Evolutionary conservation across 2,888 invertebrate species (phyloP).

Genomic region (Epiperipatus broadwayi): DNA sequence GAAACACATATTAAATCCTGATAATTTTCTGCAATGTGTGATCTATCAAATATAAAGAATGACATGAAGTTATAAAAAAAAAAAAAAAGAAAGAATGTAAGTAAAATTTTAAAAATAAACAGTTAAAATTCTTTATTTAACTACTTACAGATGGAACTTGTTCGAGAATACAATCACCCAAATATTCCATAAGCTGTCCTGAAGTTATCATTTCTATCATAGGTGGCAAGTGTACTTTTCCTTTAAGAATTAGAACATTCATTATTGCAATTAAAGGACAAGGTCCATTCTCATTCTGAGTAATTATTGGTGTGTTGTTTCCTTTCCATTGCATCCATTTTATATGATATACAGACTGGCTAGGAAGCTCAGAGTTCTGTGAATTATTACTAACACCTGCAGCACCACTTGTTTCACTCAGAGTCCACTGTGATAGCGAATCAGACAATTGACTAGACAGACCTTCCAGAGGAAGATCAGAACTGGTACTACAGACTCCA

Average conservation of each 20-base stretch:
- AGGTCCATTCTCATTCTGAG: slow-evolving; percentile 39
- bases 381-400: no score
- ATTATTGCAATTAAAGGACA: slow-evolving; percentile 38
- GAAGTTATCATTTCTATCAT: slow-evolving; percentile 32
- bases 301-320: slow-evolving; percentile 32
- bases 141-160: slow-evolving; percentile 28
- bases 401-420: no score
- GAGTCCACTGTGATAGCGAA: no score
- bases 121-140: neutral
- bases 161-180: slow-evolving; percentile 33
- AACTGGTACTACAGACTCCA: no score
- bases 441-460: no score
- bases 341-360: slow-evolving; percentile 29
- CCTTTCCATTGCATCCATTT: slow-evolving; percentile 33
- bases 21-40: slow-evolving; percentile 7
- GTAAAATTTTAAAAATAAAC: neutral
- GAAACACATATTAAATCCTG: no score
- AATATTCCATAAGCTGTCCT: slow-evolving; percentile 32
- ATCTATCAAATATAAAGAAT: slow-evolving; percentile 8
- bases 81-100: neutral
- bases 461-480: no score
- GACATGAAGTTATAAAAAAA: no score
- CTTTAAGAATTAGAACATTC: slow-evolving; percentile 35
- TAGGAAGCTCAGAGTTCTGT: no score
- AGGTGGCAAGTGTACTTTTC: slow-evolving; percentile 28